These are phyloP conservation scores for Egretta garzetta DNA, from an alignment of 2,113 vertebrate species.

Conservation along the genomic window DNA sequence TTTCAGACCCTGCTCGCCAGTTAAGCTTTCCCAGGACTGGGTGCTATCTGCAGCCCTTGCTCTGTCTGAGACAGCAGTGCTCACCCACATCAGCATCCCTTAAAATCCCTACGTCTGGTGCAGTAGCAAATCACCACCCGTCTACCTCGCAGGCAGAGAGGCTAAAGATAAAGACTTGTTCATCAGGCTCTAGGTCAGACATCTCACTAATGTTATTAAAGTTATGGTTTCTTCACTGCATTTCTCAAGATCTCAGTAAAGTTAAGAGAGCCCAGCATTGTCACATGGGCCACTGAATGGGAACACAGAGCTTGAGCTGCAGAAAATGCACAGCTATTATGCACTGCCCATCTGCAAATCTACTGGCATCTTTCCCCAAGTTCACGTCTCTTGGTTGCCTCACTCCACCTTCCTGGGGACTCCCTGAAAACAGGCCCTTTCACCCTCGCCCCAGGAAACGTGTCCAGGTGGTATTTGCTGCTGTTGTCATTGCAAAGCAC, in stretches of 20 bases:
- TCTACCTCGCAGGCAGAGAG: background rate
- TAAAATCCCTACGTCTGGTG: background rate
- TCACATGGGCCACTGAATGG: background rate
- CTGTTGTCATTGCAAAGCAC: background rate
- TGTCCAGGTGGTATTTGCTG: background rate
- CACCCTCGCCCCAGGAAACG: fast-evolving
- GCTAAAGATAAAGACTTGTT: background rate
- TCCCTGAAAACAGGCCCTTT: background rate
- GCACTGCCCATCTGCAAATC: background rate
- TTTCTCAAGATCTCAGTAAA: background rate
- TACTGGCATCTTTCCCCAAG: background rate
- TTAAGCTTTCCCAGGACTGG: background rate
- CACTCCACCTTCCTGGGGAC: background rate
- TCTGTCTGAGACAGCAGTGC: background rate
- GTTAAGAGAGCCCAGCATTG: background rate
- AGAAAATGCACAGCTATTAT: background rate
- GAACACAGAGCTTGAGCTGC: background rate
- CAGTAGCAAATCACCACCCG: background rate
- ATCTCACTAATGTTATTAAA: background rate
- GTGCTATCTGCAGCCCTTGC: background rate
- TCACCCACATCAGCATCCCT: background rate
- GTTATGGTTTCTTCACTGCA: background rate
- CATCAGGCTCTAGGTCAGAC: background rate
- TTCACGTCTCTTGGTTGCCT: background rate
- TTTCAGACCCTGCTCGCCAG: background rate